These are phyloP conservation scores for Rhodeus uyekii DNA, from an alignment of 2,797 vertebrate genomes.

Conservation along the genomic window DNA sequence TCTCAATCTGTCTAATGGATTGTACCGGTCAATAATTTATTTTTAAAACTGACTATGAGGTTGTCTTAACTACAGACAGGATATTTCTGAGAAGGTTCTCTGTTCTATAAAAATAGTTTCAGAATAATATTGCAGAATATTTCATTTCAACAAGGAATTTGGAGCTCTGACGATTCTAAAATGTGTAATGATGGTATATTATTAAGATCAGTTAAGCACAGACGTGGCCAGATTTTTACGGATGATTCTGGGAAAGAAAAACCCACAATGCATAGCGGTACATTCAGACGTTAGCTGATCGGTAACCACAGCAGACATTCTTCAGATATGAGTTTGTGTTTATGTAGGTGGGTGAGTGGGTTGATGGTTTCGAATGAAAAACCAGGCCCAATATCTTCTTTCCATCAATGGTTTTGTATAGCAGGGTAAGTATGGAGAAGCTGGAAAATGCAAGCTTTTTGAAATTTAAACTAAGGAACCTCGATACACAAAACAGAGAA, in stretches of 20 bases:
- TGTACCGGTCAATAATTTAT: neutral
- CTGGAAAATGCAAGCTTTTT: conserved; percentile 10
- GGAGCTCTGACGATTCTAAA: neutral
- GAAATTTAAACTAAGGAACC: conserved; percentile 1
- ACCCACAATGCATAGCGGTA: neutral
- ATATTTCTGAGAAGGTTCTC: neutral
- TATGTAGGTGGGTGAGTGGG: conserved; percentile 47
- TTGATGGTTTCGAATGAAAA: conserved; percentile 33
- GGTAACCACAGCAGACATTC: conserved; percentile 48
- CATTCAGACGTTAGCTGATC: conserved; percentile 39
- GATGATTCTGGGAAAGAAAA: conserved; percentile 14
- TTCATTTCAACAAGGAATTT: neutral
- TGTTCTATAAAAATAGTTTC: neutral
- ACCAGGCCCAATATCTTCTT: conserved; percentile 22
- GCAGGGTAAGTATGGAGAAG: neutral
- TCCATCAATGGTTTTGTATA: conserved; percentile 4
- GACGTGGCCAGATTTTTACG: conserved; percentile 17
- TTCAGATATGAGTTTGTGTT: conserved; percentile 46
- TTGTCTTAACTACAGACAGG: neutral
- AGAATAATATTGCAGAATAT: neutral
- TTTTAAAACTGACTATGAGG: neutral
- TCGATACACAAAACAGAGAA: neutral
- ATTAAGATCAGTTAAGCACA: neutral
- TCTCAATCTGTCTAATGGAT: neutral
- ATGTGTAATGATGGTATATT: neutral